A percentile compares a stretch with the other conserved stretches of the same genome.
Evolutionary conservation across 2,113 vertebrate species (phyloP).

Genomic region (Campylorhamphus procurvoides): DNA sequence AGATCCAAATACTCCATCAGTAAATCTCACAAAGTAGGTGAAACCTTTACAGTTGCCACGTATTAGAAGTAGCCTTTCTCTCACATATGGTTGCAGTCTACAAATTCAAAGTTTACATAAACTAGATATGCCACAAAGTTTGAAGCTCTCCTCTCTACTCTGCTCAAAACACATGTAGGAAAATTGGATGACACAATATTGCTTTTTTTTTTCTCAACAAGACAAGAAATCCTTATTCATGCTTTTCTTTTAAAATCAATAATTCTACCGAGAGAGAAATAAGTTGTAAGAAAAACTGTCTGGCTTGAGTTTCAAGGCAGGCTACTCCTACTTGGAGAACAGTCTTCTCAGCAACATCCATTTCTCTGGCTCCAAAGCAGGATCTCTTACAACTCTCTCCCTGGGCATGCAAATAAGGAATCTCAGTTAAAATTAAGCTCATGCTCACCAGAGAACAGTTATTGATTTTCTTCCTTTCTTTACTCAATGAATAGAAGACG

Average conservation of each 20-base stretch:
- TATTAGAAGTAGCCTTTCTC: not conserved
- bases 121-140: not conserved
- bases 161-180: not conserved
- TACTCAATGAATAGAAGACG: not conserved
- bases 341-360: not conserved
- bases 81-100: not conserved
- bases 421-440: not conserved
- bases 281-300: not conserved
- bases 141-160: not conserved
- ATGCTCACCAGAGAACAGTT: not conserved
- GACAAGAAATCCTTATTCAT: not conserved
- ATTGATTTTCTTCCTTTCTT: not conserved
- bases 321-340: not conserved
- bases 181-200: not conserved
- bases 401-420: not conserved
- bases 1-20: slow-evolving; percentile 17
- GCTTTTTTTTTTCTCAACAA: not conserved
- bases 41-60: not conserved
- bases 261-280: not conserved
- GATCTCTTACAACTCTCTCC: not conserved
- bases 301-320: not conserved
- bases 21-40: not conserved
- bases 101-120: not conserved
- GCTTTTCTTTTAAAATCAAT: not conserved
- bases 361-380: not conserved